Base-by-base conservation (phyloP, 2,888 invertebrate genomes). In the Stenurella melanura region DNA sequence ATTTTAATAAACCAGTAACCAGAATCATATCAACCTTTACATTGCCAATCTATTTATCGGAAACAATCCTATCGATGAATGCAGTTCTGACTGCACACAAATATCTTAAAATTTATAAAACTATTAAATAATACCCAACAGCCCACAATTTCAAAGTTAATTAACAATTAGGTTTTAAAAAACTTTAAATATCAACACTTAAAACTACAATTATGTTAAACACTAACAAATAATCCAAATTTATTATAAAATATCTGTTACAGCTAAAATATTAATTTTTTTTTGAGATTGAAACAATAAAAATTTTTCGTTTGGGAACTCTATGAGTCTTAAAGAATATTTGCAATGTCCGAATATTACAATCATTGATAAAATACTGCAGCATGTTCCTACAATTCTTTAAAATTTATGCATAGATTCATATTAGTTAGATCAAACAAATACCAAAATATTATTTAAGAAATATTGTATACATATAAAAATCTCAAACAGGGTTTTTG, bases 111-210 rank as follows among this genome's bases (percentile, higher is more conserved):
- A 82, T 79, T 81, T 82, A 81, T 82, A 83, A 82, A 83, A 83
- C 42, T 79, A 81, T 79, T 82, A 80, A 78, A 80, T 63, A 76
- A 68, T 80, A 79, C 84, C 85, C 82, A 78, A 82, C 78, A 75
- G 73, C 80, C 83, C 82, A 79, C 76, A 75, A 80, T 80, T 82
- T 81, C 80, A 82, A 80, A 77, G 81, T 82, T 79, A 82, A 81
- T 83, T 79, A 83, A 85, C 82, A 84, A 83, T 84, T 84, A 85
- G 81, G 80, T 78, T 80, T 83, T 81, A 82, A 83, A 85, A 84
- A 76, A 66, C 76, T 82, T 82, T 82, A 85, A 83, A 84, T 84
- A 85, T 85, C 85, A 86, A 86, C 85, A 84, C 86, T 86, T 86
- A 86, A 86, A 86, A 86, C 84, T 85, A 85, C 78, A 79, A 77